Percentiles rank a stretch among this genome's conserved stretches.
Conservation (phyloP, 2,888 invertebrate genomes). For the Actias luna region DNA sequence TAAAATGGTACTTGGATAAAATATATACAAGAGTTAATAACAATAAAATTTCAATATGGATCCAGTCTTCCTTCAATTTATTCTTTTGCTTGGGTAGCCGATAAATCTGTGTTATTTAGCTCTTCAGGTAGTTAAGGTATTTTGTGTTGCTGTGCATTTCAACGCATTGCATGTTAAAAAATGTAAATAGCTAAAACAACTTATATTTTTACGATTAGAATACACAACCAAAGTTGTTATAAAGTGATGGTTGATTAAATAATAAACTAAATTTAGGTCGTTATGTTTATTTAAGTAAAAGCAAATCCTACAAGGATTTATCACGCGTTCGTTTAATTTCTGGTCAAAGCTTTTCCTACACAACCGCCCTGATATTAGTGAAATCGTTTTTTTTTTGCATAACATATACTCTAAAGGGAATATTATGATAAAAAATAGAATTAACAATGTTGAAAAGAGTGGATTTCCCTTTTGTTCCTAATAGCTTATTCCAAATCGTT, state of each 20-base stretch:
- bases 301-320: slow-evolving; percentile 59
- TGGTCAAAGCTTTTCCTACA: slow-evolving; percentile 68
- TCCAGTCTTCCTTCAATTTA: slow-evolving; percentile 55
- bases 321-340: slow-evolving; percentile 61
- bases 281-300: slow-evolving; percentile 77
- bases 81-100: slow-evolving; percentile 70
- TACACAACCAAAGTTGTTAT: slow-evolving; percentile 83
- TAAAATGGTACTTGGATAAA: not conserved
- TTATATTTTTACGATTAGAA: slow-evolving; percentile 82
- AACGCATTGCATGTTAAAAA: slow-evolving; percentile 82
- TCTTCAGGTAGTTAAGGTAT: slow-evolving; percentile 72
- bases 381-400: slow-evolving; percentile 72
- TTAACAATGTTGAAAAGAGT: slow-evolving; percentile 26
- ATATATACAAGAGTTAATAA: not conserved
- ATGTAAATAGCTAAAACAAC: slow-evolving; percentile 79
- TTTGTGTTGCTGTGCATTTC: slow-evolving; percentile 81
- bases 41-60: slow-evolving; percentile 27
- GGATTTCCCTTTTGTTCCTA: slow-evolving; percentile 66
- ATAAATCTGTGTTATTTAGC: slow-evolving; percentile 79
- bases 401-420: slow-evolving; percentile 44
- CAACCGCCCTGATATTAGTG: slow-evolving; percentile 78
- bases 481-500: slow-evolving; percentile 65
- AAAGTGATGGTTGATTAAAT: slow-evolving; percentile 82
- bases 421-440: slow-evolving; percentile 23
- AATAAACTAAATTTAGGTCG: slow-evolving; percentile 76